These are phyloP conservation scores for Manacus vitellinus DNA, from an alignment of 2,113 vertebrate species.

Conservation along the genomic window DNA sequence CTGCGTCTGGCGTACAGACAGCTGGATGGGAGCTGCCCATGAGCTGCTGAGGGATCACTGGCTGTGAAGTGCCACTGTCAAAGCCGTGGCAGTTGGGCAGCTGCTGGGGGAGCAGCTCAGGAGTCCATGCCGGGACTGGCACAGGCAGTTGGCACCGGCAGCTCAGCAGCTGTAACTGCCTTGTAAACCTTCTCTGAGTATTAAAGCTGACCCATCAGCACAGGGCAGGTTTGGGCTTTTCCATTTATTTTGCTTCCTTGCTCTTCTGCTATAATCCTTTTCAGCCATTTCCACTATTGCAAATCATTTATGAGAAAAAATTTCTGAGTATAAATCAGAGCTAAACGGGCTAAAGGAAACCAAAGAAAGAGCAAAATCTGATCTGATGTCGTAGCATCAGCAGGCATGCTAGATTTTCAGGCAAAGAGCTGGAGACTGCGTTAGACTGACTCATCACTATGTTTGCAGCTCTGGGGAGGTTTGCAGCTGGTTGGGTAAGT, in stretches of 20 bases:
- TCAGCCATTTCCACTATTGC: neutral
- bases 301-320: neutral
- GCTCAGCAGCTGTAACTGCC: neutral
- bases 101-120: fast-evolving
- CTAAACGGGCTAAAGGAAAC: neutral
- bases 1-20: fast-evolving
- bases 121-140: fast-evolving
- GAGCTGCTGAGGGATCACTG: neutral
- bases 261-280: neutral
- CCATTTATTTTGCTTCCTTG: neutral
- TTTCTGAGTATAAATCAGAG: neutral
- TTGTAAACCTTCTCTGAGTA: fast-evolving
- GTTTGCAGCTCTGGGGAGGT: neutral
- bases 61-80: fast-evolving
- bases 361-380: neutral
- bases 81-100: neutral
- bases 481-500: slow-evolving; percentile 42
- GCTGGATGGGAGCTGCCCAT: fast-evolving
- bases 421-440: neutral
- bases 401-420: neutral
- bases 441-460: slow-evolving; percentile 39
- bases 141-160: neutral
- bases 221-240: neutral
- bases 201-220: neutral
- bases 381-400: neutral